phyloP scores from a whole-genome alignment of 1,140 invertebrate species.

The Drosophila micromelanica region DNA sequence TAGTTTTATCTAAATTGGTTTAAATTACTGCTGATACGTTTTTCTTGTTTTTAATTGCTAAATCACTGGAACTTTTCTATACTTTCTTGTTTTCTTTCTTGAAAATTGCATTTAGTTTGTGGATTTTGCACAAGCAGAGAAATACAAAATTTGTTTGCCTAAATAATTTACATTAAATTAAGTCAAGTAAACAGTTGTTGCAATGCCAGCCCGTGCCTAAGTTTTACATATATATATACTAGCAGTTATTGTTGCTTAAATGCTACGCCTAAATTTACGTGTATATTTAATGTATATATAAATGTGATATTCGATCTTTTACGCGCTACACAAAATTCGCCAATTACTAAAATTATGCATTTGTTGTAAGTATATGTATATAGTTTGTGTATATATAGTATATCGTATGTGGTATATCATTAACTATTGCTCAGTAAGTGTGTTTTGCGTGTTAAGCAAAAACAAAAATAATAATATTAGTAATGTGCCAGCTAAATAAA shows the following conservation, averaged over 20 bases:
- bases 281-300: slow-evolving; percentile 54
- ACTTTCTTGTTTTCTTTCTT: slow-evolving; percentile 18
- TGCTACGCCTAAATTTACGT: slow-evolving; percentile 64
- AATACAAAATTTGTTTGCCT: slow-evolving; percentile 65
- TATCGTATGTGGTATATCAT: slow-evolving; percentile 57
- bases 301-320: slow-evolving; percentile 76
- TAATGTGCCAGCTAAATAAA: slow-evolving; percentile 60
- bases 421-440: slow-evolving; percentile 79
- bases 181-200: slow-evolving; percentile 58
- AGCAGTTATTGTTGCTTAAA: slow-evolving; percentile 73
- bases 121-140: slow-evolving; percentile 33
- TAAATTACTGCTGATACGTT: slow-evolving; percentile 62
- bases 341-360: slow-evolving; percentile 79
- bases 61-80: slow-evolving; percentile 68
- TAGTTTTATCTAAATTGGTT: slow-evolving; percentile 48
- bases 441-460: slow-evolving; percentile 69
- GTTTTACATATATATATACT: not conserved
- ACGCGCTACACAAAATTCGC: slow-evolving; percentile 77
- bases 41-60: slow-evolving; percentile 60
- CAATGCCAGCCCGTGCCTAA: slow-evolving; percentile 57
- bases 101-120: slow-evolving; percentile 23
- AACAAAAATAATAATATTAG: slow-evolving; percentile 15
- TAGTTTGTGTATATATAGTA: slow-evolving; percentile 48
- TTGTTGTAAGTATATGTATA: slow-evolving; percentile 49
- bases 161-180: slow-evolving; percentile 67